A percentile compares a stretch with the other conserved stretches of the same genome.
Conservation (phyloP, 1,140 invertebrate species). For the Oryctes rhinoceros region DNA sequence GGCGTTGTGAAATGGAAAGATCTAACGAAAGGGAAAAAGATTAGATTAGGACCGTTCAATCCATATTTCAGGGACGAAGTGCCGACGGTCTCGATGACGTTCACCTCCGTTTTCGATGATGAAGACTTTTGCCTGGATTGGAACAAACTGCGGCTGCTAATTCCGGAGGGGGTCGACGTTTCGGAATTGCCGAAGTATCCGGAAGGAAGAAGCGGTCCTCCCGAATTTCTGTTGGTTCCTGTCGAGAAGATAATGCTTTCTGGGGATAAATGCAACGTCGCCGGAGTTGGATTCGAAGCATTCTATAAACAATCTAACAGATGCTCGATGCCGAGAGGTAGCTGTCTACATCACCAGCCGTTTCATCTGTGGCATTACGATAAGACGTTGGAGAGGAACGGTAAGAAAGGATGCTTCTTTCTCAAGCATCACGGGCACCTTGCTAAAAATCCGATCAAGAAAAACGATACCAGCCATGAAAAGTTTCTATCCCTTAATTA, state of each 20-base stretch:
- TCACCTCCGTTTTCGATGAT: conserved; percentile 43
- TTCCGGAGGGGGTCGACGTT: conserved; percentile 54
- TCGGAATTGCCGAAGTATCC: conserved; percentile 52
- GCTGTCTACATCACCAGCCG: conserved; percentile 64
- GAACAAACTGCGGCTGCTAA: conserved; percentile 53
- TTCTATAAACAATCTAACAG: conserved; percentile 63
- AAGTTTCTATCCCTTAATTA: conserved; percentile 60
- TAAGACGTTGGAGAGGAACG: conserved; percentile 57
- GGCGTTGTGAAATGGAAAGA: conserved; percentile 59
- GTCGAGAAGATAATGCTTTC: conserved; percentile 58
- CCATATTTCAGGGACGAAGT: conserved; percentile 45
- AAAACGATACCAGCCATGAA: conserved; percentile 57
- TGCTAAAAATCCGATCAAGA: conserved; percentile 57
- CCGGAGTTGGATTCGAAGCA: conserved; percentile 63
- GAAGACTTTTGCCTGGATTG: conserved; percentile 40
- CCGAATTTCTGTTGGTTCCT: conserved; percentile 62
- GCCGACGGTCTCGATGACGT: conserved; percentile 44
- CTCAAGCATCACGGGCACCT: conserved; percentile 63
- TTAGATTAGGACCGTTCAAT: conserved; percentile 50
- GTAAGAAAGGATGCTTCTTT: conserved; percentile 62
- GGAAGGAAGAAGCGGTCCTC: conserved; percentile 56
- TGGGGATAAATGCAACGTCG: conserved; percentile 63
- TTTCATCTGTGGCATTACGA: conserved; percentile 62
- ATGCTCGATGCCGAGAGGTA: conserved; percentile 59
- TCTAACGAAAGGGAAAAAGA: conserved; percentile 54